These are phyloP conservation scores for Micrasema longulum DNA, from an alignment of 1,140 invertebrate species.

Conservation along the genomic window DNA sequence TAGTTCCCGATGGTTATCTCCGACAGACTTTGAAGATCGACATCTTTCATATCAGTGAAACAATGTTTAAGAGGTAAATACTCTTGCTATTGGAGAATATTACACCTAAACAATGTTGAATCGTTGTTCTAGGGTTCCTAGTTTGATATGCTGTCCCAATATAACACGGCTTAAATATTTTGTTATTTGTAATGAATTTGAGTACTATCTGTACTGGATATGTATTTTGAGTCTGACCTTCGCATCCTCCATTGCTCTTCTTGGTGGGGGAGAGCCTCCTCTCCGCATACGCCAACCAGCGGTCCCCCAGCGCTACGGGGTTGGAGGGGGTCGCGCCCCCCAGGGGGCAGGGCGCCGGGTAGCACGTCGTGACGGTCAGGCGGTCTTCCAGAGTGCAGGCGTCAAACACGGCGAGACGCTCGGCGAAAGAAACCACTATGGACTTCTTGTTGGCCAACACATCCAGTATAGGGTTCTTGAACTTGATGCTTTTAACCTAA, in stretches of 20 bases:
- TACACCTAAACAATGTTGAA: no score
- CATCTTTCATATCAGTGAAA: no score
- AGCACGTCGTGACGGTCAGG: constrained; percentile 90
- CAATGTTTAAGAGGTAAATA: no score
- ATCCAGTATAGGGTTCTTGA: constrained; percentile 90
- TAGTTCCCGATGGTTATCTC: no score
- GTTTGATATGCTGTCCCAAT: no score
- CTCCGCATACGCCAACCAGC: constrained; percentile 87
- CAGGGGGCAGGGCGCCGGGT: constrained; percentile 76
- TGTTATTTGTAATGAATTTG: no score
- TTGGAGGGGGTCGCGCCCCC: constrained; percentile 80
- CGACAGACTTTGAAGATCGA: no score
- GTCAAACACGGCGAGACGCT: constrained; percentile 93
- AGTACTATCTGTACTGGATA: no score
- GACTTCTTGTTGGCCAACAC: constrained; percentile 86
- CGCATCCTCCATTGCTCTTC: constrained; percentile 88
- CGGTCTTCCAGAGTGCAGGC: constrained; percentile 87
- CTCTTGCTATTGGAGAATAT: no score
- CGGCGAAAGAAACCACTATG: constrained; percentile 88
- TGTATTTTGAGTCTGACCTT: constrained; percentile 67
- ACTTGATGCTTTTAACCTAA: constrained; percentile 88
- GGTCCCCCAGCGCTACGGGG: constrained; percentile 88
- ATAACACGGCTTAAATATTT: no score
- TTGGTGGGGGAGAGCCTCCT: constrained; percentile 84
- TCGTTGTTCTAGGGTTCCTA: no score